Evolutionary conservation across 2,888 invertebrate species (phyloP), one percentile per base, ranked within the genome.

Genomic region (Chrysodeixis includens): DNA sequence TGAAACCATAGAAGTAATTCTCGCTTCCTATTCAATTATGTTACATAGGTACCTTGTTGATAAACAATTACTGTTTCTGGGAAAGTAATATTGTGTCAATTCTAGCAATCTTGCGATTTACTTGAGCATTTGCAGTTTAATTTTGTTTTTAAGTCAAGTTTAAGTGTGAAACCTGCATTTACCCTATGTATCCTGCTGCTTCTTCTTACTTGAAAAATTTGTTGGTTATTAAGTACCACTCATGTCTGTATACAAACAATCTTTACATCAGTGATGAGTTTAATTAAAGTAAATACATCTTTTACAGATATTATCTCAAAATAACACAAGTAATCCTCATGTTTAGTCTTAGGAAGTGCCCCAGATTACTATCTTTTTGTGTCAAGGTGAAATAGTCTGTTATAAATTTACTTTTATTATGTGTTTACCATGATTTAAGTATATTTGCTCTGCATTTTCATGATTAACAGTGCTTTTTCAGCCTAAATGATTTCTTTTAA

Each of bases 341-440:
- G 40, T 69, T 62, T 61, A 60, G 59, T 68, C 63, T 69, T 62
- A 74, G 66, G 74, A 82, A 82, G 65, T 63, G 66, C 73, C 81
- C 84, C 71, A 80, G 78, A 84, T 84, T 69, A 66, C 74, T 62
- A 76, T 83, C 78, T 85, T 84, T 86, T 84, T 81, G 65, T 88
- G 88, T 87, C 91, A 91, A 91, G 90, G 90, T 83, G 69, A 83
- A 71, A 71, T 71, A 63, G 65, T 68, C 56, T 30, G 62, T 60
- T 69, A 71, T 52, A 52, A 58, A 68, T 67, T 60, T 67, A 26
- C 49, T 71, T 74, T 62, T 62, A 70, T 62, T 64, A 69, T 71
- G 35, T 71, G 35, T 56, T 60, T 60, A 52, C 64, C 51, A 60
- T 70, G 51, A 71, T 74, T 65, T 52, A 40, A 6, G 40, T n/a